Conservation (phyloP, 2,797 vertebrate species). For the Gouania willdenowi region DNA sequence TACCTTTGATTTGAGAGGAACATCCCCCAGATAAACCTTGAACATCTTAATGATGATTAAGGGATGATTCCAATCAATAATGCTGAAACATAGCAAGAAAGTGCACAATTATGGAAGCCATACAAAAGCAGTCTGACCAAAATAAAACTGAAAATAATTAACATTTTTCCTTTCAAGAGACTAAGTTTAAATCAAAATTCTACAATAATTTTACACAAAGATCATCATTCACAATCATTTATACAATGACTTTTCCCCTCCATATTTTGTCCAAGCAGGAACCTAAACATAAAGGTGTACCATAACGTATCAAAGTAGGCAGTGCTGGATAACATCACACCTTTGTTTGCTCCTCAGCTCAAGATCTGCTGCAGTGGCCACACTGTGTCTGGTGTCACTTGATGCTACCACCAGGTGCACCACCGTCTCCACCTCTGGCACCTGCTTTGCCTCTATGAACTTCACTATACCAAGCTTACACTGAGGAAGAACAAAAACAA, state of each 20-base stretch:
- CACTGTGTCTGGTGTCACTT: conserved; percentile 93
- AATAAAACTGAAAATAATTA: no score
- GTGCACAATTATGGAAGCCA: no score
- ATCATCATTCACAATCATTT: no score
- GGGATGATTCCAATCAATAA: conserved; percentile 98
- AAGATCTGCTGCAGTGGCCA: conserved; percentile 95
- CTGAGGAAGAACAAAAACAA: conserved; percentile 67
- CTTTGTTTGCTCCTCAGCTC: conserved; percentile 97
- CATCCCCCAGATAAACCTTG: conserved; percentile 96
- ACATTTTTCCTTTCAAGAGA: no score
- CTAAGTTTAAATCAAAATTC: no score
- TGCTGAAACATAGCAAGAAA: conserved; percentile 68
- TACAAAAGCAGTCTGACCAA: no score
- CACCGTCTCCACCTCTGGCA: conserved; percentile 92
- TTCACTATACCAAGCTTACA: conserved; percentile 97
- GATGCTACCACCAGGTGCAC: conserved; percentile 95
- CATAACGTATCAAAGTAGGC: no score
- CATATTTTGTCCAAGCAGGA: no score
- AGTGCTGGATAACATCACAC: conserved; percentile 73
- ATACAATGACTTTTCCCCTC: no score
- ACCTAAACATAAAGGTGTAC: no score
- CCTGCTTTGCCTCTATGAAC: conserved; percentile 94
- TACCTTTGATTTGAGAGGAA: conserved; percentile 98
- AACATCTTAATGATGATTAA: conserved; percentile 95
- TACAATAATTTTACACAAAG: no score